Evolutionary conservation across 53 echinoderm and acorn worm genomes (phyloP).

Genomic region (Zoroaster sp.): DNA sequence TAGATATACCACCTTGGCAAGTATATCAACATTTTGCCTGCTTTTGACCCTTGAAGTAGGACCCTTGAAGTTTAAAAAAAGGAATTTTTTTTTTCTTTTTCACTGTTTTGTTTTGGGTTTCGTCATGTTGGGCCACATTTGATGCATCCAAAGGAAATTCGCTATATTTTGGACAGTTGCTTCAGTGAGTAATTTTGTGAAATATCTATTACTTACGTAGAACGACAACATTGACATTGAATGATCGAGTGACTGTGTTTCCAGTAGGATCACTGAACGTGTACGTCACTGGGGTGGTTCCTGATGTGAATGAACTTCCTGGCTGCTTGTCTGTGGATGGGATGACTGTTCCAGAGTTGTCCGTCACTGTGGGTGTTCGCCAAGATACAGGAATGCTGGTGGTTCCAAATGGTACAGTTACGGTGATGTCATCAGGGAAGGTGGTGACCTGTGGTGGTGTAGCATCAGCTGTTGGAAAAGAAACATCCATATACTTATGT

Average conservation of each 20-base stretch:
- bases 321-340: neutral
- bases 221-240: slow-evolving; percentile 40
- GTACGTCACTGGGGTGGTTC: slow-evolving; percentile 59
- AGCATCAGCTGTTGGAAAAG: neutral
- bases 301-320: slow-evolving; percentile 43
- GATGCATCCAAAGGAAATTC: no score
- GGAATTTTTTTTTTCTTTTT: no score
- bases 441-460: neutral
- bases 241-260: slow-evolving; percentile 29
- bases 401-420: slow-evolving; percentile 38
- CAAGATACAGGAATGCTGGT: slow-evolving; percentile 14
- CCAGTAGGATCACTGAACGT: slow-evolving; percentile 57
- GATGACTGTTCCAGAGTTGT: slow-evolving; percentile 63
- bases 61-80: no score
- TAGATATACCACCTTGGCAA: no score
- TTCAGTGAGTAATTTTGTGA: no score
- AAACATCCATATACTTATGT: neutral
- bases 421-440: slow-evolving; percentile 34
- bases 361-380: slow-evolving; percentile 52
- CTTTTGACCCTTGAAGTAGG: no score
- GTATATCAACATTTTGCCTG: no score
- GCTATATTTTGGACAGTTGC: neutral
- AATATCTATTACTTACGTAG: slow-evolving; percentile 19
- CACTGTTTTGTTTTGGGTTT: no score
- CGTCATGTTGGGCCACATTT: no score